Evolutionary conservation across 30 jellyfish, hydroid and myxozoan genomes (phyloP).

Genomic region (Kudoa iwatai): DNA sequence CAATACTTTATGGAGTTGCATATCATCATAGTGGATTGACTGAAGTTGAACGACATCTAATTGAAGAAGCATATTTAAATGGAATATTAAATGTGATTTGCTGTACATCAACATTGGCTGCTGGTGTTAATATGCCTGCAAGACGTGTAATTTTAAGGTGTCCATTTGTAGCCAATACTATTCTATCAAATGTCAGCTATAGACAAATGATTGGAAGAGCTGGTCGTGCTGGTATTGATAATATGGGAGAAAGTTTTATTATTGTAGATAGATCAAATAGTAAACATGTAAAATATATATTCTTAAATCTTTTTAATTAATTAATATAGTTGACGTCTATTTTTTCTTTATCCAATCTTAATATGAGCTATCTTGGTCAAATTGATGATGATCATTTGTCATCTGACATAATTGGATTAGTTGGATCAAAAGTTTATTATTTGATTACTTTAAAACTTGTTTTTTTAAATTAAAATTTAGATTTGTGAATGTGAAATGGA

Average conservation of each 20-base stretch:
- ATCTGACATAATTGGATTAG: no score
- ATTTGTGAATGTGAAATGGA: no score
- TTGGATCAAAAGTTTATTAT: no score
- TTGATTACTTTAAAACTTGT: no score
- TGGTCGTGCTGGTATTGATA: conserved; percentile 78
- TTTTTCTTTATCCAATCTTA: no score
- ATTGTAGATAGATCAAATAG: conserved; percentile 18
- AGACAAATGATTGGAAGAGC: conserved; percentile 92
- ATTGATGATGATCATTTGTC: no score
- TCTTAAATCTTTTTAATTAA: no score
- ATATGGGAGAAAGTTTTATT: conserved; percentile 55
- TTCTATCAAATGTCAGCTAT: conserved; percentile 19
- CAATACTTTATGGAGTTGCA: conserved; percentile 57
- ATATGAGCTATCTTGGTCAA: no score
- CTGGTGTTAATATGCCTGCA: conserved; percentile 93
- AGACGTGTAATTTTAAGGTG: conserved; percentile 49
- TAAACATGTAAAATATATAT: conserved; percentile 1
- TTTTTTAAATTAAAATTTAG: no score
- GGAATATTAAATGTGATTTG: conserved; percentile 39
- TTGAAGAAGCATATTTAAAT: conserved; percentile 57
- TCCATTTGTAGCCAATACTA: conserved; percentile 25
- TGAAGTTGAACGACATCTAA: conserved; percentile 42
- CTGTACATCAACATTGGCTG: conserved; percentile 86
- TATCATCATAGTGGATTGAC: conserved; percentile 80
- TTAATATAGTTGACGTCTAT: no score